These are phyloP conservation scores for Todiramphus chloris DNA, from an alignment of 2,113 vertebrate species.

Conservation along the genomic window DNA sequence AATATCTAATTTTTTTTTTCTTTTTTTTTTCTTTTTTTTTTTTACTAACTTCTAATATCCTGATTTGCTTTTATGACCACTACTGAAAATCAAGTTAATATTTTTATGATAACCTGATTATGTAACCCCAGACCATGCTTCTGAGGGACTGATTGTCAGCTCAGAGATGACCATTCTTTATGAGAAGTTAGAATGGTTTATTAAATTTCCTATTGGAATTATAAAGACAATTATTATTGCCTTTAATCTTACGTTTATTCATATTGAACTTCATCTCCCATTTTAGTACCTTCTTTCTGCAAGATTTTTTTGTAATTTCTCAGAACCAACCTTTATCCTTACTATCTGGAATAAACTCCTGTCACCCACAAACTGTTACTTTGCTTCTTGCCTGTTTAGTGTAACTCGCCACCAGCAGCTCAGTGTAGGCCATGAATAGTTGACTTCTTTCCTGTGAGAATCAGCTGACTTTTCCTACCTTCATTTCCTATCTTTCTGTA, in stretches of 20 bases:
- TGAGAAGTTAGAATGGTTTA: not conserved
- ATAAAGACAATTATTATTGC: not conserved
- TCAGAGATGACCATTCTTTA: not conserved
- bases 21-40: not conserved
- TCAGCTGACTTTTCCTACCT: not conserved
- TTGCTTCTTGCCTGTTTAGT: not conserved
- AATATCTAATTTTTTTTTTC: not conserved
- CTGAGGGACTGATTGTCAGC: not conserved
- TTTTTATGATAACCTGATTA: not conserved
- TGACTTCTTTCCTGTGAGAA: not conserved
- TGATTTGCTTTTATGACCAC: not conserved
- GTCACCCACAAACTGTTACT: not conserved
- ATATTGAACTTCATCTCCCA: not conserved
- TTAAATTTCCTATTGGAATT: constrained; percentile 8
- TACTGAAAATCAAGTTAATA: not conserved
- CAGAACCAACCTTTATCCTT: not conserved
- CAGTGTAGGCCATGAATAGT: not conserved
- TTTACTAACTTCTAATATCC: not conserved
- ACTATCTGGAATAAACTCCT: not conserved
- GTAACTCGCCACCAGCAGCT: not conserved
- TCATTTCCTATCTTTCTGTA: not conserved
- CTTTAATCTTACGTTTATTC: not conserved
- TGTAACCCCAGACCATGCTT: not conserved
- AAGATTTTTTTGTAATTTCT: not conserved
- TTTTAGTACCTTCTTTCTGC: not conserved